Evolutionary conservation across 1,140 invertebrate species (phyloP).

Genomic region (Leptinotarsa texana): DNA sequence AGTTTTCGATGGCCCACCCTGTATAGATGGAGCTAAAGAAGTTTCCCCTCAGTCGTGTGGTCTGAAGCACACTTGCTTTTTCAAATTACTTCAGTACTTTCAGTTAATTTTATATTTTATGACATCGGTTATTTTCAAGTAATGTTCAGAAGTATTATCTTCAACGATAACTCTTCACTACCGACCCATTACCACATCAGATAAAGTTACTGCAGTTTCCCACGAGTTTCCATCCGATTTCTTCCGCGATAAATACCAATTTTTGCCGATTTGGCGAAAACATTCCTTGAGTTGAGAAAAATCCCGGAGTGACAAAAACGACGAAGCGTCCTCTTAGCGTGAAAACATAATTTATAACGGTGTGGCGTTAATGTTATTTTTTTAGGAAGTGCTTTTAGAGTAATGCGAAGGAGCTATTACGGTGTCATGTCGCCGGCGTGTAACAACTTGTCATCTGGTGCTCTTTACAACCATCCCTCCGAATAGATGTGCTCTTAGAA

Average conservation of each 20-base stretch:
- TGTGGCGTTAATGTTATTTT: slow-evolving; percentile 38
- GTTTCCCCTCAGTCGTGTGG: no score
- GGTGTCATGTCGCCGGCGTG: slow-evolving; percentile 43
- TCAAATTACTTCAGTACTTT: no score
- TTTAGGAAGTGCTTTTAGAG: slow-evolving; percentile 36
- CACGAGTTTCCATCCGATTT: background rate
- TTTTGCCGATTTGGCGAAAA: background rate
- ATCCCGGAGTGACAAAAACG: background rate
- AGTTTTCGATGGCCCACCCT: no score
- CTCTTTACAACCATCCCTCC: slow-evolving; percentile 33
- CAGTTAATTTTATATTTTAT: no score
- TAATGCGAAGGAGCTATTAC: slow-evolving; percentile 41
- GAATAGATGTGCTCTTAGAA: slow-evolving; percentile 15
- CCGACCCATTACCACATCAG: no score
- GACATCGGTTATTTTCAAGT: no score
- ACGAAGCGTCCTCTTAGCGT: slow-evolving; percentile 2
- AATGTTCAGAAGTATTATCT: no score
- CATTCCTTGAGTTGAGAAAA: background rate
- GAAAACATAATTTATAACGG: slow-evolving; percentile 35
- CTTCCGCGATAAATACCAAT: slow-evolving; percentile 9
- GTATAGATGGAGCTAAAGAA: no score
- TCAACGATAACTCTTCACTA: no score
- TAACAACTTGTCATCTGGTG: slow-evolving; percentile 42
- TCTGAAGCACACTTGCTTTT: no score
- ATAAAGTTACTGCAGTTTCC: no score